These are phyloP conservation scores for Toxotes jaculatrix DNA, from an alignment of 2,113 vertebrate species.

Conservation along the genomic window DNA sequence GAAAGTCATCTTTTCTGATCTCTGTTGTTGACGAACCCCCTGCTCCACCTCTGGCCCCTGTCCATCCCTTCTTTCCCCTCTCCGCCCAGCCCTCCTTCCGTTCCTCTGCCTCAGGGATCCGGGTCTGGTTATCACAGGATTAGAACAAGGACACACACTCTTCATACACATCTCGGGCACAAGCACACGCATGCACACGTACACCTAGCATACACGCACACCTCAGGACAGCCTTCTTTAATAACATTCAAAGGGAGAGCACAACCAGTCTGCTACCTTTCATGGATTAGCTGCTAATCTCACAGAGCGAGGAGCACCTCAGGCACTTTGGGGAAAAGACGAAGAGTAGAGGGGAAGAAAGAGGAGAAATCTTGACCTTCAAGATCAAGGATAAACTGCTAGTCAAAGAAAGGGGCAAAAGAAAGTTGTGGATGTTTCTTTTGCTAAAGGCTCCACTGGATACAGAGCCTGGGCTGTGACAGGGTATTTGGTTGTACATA, in stretches of 20 bases:
- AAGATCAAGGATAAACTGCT: constrained; percentile 66
- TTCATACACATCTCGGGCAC: constrained; percentile 40
- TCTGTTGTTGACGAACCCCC: constrained; percentile 53
- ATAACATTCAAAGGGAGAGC: constrained; percentile 76
- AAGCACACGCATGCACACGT: constrained; percentile 7
- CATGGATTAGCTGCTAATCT: constrained; percentile 84
- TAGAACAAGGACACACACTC: constrained; percentile 68
- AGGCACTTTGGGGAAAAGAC: constrained; percentile 68
- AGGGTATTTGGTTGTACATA: constrained; percentile 24
- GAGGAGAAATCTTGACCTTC: constrained; percentile 77
- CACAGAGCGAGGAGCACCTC: constrained; percentile 69
- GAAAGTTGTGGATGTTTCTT: constrained; percentile 39
- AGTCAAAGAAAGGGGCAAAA: constrained; percentile 41
- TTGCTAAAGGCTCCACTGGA: constrained; percentile 15
- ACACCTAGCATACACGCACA: constrained; percentile 53
- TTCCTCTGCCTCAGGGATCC: constrained; percentile 47
- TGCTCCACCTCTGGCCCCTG: constrained; percentile 56
- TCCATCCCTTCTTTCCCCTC: constrained; percentile 24
- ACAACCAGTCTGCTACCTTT: constrained; percentile 74
- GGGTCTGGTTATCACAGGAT: constrained; percentile 76
- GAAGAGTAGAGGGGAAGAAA: constrained; percentile 54
- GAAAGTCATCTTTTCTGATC: constrained; percentile 67
- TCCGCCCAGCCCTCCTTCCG: constrained; percentile 14
- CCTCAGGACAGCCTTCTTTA: constrained; percentile 74
- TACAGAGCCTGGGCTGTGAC: not conserved